These are phyloP conservation scores for Tortricodes alternella DNA, from an alignment of 2,888 invertebrate species.

Conservation along the genomic window DNA sequence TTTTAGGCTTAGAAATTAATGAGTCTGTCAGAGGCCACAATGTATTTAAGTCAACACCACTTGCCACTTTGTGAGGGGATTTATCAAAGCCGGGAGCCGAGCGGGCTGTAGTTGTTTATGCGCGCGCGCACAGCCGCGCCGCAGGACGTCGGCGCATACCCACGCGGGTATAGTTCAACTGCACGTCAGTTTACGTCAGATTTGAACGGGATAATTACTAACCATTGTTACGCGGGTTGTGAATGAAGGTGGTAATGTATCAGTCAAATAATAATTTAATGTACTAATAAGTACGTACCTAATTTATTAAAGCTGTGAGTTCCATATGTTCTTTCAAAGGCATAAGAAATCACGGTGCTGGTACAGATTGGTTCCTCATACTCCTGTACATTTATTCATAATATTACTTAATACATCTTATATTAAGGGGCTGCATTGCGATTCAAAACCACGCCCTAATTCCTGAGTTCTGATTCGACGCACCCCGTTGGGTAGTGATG, in stretches of 20 bases:
- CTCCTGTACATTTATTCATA: no score
- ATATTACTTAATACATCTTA: no score
- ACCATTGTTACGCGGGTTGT: slow-evolving; percentile 23
- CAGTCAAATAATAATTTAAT: no score
- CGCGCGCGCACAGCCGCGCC: slow-evolving; percentile 21
- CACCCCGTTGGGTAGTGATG: no score
- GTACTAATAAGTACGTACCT: no score
- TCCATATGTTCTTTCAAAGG: no score
- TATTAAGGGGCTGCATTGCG: no score
- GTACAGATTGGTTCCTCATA: no score
- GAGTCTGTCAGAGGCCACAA: slow-evolving; percentile 41
- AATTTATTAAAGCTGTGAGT: no score
- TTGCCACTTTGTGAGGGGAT: slow-evolving; percentile 49
- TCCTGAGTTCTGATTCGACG: no score
- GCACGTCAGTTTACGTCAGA: slow-evolving; percentile 26
- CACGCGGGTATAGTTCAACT: slow-evolving; percentile 23
- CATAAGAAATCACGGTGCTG: no score
- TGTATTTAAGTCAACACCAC: slow-evolving; percentile 54
- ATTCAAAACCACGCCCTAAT: no score
- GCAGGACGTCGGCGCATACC: slow-evolving; percentile 21
- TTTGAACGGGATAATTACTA: slow-evolving; percentile 28
- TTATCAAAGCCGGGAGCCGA: slow-evolving; percentile 55
- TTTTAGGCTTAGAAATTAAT: slow-evolving; percentile 30
- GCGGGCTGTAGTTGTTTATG: slow-evolving; percentile 39
- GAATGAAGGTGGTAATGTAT: slow-evolving; percentile 13